These are phyloP conservation scores for Lingula anatina DNA, from an alignment of 2,888 invertebrate genomes.

Conservation along the genomic window DNA sequence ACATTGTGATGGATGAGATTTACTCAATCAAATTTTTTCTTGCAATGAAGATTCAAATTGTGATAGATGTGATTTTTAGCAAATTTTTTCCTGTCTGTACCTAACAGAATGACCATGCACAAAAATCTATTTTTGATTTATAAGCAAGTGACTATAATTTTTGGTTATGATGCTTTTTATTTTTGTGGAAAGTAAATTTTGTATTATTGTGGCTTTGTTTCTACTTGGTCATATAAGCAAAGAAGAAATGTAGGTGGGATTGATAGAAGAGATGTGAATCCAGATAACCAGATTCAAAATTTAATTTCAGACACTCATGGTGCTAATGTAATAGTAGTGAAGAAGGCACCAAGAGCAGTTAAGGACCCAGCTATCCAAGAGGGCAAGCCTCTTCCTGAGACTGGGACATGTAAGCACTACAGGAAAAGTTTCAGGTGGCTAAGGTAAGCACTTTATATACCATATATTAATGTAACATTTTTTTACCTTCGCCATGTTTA, in stretches of 20 bases:
- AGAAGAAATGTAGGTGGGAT: background rate
- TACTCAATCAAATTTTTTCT: no score
- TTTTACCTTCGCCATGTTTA: no score
- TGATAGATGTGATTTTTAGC: no score
- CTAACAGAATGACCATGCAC: no score
- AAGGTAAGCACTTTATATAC: conserved; percentile 29
- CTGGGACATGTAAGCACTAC: conserved; percentile 54
- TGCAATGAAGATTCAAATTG: no score
- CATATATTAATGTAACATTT: background rate
- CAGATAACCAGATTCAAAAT: background rate
- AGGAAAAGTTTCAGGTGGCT: conserved; percentile 56
- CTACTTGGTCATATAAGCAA: background rate
- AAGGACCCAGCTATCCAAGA: conserved; percentile 50
- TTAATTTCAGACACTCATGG: background rate
- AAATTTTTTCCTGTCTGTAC: no score
- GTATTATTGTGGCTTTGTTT: no score
- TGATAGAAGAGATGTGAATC: background rate
- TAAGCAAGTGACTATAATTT: no score
- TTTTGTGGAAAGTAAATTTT: no score
- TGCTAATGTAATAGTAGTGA: conserved; percentile 16
- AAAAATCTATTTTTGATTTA: no score
- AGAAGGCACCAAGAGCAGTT: conserved; percentile 18
- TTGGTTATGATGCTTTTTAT: no score
- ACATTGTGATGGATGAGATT: no score
- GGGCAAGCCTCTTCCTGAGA: conserved; percentile 51